Conservation (phyloP, 2,797 vertebrate species). For the Tenualosa ilisha region DNA sequence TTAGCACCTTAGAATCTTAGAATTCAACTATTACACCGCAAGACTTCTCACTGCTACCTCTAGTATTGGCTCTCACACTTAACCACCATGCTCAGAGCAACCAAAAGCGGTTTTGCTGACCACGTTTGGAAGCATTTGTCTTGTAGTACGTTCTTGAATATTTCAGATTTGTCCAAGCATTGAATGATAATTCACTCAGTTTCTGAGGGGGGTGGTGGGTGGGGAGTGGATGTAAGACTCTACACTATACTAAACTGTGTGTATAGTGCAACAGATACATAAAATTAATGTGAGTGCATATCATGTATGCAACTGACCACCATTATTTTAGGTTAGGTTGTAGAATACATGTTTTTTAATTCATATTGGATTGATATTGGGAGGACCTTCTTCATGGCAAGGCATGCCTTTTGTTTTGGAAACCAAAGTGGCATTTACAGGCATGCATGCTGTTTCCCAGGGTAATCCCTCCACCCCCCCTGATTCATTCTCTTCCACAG, state of each 20-base stretch:
- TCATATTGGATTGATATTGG: too few relatives aligned
- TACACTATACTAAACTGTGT: background rate
- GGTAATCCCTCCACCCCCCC: conserved; percentile 11
- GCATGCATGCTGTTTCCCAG: background rate
- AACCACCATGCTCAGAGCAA: background rate
- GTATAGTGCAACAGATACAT: too few relatives aligned
- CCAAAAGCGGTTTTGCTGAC: background rate
- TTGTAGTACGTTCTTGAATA: background rate
- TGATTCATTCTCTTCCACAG: background rate
- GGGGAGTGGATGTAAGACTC: background rate
- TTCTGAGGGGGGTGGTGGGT: background rate
- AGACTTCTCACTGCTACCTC: background rate
- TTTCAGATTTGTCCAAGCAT: background rate
- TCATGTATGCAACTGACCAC: background rate
- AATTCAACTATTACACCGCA: background rate
- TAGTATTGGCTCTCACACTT: background rate
- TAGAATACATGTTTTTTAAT: too few relatives aligned
- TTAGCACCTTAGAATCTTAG: background rate
- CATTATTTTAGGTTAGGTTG: too few relatives aligned
- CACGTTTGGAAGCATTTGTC: background rate
- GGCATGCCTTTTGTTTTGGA: background rate
- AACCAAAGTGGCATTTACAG: background rate
- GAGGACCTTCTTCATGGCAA: background rate
- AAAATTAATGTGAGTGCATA: background rate
- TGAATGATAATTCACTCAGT: background rate